phyloP scores from a whole-genome alignment of 2,797 vertebrate genomes.

The Hemitrygon akajei region DNA sequence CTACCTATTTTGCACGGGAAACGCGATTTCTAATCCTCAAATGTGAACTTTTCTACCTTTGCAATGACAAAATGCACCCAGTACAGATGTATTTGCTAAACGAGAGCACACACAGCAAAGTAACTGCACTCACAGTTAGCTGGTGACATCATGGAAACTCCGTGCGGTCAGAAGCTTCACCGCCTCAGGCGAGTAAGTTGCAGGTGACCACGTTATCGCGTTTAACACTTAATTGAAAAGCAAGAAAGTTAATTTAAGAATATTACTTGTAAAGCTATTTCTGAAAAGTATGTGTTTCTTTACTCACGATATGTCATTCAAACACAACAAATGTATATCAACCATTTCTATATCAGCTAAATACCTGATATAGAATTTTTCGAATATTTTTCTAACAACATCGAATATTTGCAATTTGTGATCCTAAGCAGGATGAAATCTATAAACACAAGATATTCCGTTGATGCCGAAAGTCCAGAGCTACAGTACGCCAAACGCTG shows the following conservation, averaged over 20 bases:
- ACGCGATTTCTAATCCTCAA: too few species aligned
- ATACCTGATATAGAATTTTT: too few species aligned
- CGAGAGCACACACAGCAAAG: accelerated
- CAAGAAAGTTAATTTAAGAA: neutral
- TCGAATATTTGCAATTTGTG: too few species aligned
- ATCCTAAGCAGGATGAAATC: too few species aligned
- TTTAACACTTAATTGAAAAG: neutral
- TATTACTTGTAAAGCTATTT: neutral
- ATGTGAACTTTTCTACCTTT: too few species aligned
- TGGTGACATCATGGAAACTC: neutral
- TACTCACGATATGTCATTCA: neutral
- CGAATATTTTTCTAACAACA: neutral
- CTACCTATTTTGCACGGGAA: too few species aligned
- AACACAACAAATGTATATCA: neutral
- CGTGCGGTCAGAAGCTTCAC: neutral
- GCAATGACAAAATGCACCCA: neutral
- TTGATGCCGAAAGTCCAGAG: too few species aligned
- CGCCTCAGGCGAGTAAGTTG: neutral
- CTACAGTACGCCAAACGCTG: too few species aligned
- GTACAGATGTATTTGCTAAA: neutral
- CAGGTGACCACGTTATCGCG: neutral
- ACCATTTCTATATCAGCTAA: neutral
- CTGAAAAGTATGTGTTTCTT: neutral
- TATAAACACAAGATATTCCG: too few species aligned
- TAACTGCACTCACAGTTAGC: neutral